Percentiles rank a stretch among this genome's conserved stretches.
phyloP scores from a whole-genome alignment of 2,113 vertebrate genomes.

The Sceloporus tristichus region DNA sequence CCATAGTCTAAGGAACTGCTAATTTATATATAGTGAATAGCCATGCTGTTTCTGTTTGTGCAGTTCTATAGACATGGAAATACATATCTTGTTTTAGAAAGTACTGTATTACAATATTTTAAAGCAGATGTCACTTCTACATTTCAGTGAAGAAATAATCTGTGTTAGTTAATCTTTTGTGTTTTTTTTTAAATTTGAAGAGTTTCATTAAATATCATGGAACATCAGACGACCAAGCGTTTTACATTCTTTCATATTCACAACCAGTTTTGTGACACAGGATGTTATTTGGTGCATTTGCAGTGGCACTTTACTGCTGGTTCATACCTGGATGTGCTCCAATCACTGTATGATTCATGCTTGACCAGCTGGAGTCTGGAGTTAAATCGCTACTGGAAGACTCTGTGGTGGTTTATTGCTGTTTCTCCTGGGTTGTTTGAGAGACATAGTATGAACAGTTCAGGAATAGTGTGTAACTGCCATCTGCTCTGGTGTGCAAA shows the following conservation, averaged over 20 bases:
- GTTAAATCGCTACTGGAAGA: constrained; percentile 1
- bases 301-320: background rate
- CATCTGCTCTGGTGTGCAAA: background rate
- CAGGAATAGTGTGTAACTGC: background rate
- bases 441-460: background rate
- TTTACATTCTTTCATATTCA: background rate
- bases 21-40: background rate
- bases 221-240: background rate
- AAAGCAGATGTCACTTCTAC: background rate
- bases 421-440: background rate
- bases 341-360: constrained; percentile 1
- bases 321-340: background rate
- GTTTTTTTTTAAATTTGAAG: background rate
- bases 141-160: background rate
- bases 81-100: background rate
- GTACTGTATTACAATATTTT: background rate
- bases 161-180: background rate
- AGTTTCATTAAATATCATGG: constrained; percentile 5
- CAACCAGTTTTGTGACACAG: background rate
- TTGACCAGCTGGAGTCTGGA: constrained; percentile 11
- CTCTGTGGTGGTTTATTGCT: background rate
- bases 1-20: background rate
- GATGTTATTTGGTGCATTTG: constrained; percentile 7
- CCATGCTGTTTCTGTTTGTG: background rate
- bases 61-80: background rate